Base-by-base conservation (phyloP, 2,888 invertebrate genomes). In the Poecilus cupreus region DNA sequence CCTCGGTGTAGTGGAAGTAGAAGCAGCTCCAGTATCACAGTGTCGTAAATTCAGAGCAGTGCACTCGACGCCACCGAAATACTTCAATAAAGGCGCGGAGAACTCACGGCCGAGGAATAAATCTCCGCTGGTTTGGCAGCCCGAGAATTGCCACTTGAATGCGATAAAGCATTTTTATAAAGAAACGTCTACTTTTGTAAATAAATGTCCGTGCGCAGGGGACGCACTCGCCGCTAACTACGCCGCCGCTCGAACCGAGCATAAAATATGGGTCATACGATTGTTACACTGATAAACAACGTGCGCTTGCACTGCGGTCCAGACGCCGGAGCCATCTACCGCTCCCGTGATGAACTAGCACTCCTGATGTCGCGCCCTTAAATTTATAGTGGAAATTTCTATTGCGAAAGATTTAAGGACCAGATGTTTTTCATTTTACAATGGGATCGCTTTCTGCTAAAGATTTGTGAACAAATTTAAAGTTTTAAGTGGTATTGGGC, bases 181-280 rank as follows among this genome's bases (percentile, higher is more conserved):
- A 81, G 81, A 81, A 81, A 81, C 32, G 81, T 81, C 81, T 81
- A 81, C 81, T 81, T 81, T 81, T 81, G 81, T 81, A 81, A 81
- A 81, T 81, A 81, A 81, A 81, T 81, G 81, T 81, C 81, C 43
- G 75, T 37, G 43, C 46, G 32, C 51, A 16, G 18, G 49, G 70
- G 49, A 18, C 46, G 46, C 43, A 26, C 78, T 78, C 51, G 54
- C 51, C 39, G 57, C 80, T 80, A 80, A 80, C 72, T 72, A 54
- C 80, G 39, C 13, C 32, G 22, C 49, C 49, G 18, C 32, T 32
- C 51, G 18, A 51, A 18, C 16, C 51, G 51, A 22, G 54, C 39
- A 81, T 74, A 81, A 81, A 81, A 81, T 81, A 81, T 81, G 74
- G 81, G 81, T 81, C 81, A 80, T 80, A 60, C 80, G 72, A 80